Percentiles rank a stretch among this genome's conserved stretches.
Evolutionary conservation across 2,113 vertebrate species (phyloP).

Genomic region (Aspidoscelis tigris): DNA sequence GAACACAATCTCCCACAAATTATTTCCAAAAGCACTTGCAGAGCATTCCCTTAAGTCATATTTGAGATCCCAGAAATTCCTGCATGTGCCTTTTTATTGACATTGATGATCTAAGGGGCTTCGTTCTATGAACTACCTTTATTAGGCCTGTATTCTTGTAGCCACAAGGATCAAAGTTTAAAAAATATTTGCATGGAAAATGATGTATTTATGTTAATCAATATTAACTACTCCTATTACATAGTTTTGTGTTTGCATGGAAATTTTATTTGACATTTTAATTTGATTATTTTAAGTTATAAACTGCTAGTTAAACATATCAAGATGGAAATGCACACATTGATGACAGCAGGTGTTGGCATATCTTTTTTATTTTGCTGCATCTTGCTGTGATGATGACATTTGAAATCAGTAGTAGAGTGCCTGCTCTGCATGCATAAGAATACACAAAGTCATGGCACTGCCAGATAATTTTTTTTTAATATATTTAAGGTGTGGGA

Average conservation of each 20-base stretch:
- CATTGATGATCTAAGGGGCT: neutral
- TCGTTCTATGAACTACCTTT: neutral
- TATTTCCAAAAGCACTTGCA: neutral
- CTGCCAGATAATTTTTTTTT: neutral
- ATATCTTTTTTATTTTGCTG: neutral
- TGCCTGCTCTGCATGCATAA: neutral
- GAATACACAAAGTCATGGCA: neutral
- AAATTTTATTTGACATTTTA: conserved; percentile 49
- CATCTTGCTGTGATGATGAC: neutral
- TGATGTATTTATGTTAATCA: conserved; percentile 34
- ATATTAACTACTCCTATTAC: conserved; percentile 28
- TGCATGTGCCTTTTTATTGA: neutral
- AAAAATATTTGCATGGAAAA: conserved; percentile 37
- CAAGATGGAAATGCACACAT: conserved; percentile 31
- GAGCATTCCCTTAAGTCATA: neutral
- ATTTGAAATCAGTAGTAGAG: neutral
- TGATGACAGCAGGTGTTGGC: neutral
- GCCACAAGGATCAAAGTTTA: conserved; percentile 7
- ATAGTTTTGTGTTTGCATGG: conserved; percentile 61
- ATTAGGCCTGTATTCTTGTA: neutral
- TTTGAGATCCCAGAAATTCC: neutral
- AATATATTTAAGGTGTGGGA: neutral
- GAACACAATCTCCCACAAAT: neutral
- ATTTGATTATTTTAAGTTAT: conserved; percentile 34
- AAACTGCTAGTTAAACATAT: conserved; percentile 51